Evolutionary conservation across 2,797 vertebrate species (phyloP), one percentile per base, ranked within the genome.

Genomic region (Gymnocypris eckloni): DNA sequence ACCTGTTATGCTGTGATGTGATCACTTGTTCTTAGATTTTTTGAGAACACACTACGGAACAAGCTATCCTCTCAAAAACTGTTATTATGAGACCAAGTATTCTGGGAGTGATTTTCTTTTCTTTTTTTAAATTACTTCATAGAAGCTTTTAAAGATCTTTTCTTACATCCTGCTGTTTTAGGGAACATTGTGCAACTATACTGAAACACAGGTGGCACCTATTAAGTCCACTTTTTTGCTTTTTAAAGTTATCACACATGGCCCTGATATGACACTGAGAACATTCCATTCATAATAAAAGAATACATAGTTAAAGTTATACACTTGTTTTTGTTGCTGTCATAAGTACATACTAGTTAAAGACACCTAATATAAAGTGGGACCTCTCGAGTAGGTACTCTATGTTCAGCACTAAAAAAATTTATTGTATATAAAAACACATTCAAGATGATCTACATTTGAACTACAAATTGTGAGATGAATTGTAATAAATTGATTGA

Each of bases 211-310:
- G 20, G 48, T 54, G 45, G 12, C 43, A 69, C 18, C 22, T 69
- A 45, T n/a, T n/a, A 69, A 69, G 48, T 81, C 33, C 79, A 54
- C 66, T 54, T 54, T 37, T 37, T 6, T 54, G 48, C 20, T 70
- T 69, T 81, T 39, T 70, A n/a, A 69, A 54, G 28, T 25, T 81
- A 48, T 66, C 61, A 22, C 79, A 50, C 12, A 69, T 6, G 18
- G 3, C 56, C 15, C 4, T 80, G 79, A 50, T 67, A 50, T 81
- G 61, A 67, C 61, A 69, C 25, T 0, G 20, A 39, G 20, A 52
- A 70, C 66, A 69, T 81, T 69, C 4, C 28, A n/a, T 54, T 70
- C 28, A 39, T 50, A 39, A 15, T 39, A 54, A 22, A 15, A 70
- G 16, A 81, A 48, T 22, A 41, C 9, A 28, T 18, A 25, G 41